Base-by-base conservation (phyloP, 2,888 invertebrate species). In the Sesia apiformis region DNA sequence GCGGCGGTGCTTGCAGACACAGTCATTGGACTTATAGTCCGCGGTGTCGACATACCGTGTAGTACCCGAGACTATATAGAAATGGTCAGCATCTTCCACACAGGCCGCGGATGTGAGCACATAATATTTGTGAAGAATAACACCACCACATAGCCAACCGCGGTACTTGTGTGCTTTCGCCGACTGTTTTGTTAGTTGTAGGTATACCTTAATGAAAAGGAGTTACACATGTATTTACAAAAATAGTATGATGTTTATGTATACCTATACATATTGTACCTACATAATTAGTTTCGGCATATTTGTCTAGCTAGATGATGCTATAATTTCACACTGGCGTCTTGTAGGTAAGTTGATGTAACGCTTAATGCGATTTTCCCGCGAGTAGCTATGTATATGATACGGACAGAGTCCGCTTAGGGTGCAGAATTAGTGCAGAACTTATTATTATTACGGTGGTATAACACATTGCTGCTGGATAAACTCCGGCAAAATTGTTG, bases 21-120 rank as follows among this genome's bases (percentile, higher is more conserved):
- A 89, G 0, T 81, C 70, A 54, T 88, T 73, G 2, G 46, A 64
- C 57, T 85, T 87, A 51, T 82, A 85, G 57, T 87, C 85, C 56
- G 82, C 81, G 59, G 85, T 85, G 58, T 86, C 87, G 0, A 87
- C 73, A 53, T 78, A 88, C 57, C 76, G 82, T 1, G 81, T 81
- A 4, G 88, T 89, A 3, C 88, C 88, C 7, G 84, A 75, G 49
- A 88, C 85, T 1, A 89, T 77, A 62, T 87, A 88, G 69, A 89
- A 89, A 39, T 77, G 75, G 38, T 88, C 88, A 0, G 88, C 88
- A 40, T 89, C 88, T 66, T 89, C 88, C 0, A 89, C 88, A 41
- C 88, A 89, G 0, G 88, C 88, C 0, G 88, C 88, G 7, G 88
- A 89, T 0, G 88, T 88, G 0, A 89, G 72, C 3, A 89, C 88